Base-by-base conservation (phyloP, 2,797 vertebrate species). In the Buphagus erythrorhynchus region DNA sequence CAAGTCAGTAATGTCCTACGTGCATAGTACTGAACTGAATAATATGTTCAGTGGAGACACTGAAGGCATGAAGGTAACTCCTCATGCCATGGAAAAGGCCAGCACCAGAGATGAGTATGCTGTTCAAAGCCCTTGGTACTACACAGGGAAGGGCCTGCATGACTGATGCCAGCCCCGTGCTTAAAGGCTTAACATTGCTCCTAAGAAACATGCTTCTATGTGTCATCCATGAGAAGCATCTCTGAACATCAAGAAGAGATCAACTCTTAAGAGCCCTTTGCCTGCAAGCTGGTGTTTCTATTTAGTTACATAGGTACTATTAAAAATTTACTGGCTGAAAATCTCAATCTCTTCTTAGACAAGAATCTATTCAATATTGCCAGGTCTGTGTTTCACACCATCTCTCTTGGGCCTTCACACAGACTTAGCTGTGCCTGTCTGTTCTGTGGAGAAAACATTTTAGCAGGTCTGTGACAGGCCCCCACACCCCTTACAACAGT, bases 231-330 rank as follows among this genome's bases (percentile, higher is more conserved):
- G 29, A 68, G 54, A 48, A 65, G 24, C 43, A 49, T 46, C 48
- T 88, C 40, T 66, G 55, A 85, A 82, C 12, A 67, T 66, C 46
- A 76, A 76, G 54, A 89, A 62, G 59, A 79, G 51, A 87, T 76
- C 35, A 67, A 16, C 73, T 71, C 83, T 88, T 90, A 90, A 95
- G 85, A 94, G 67, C 21, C n/a, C 28, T 88, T 87, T 87, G 63
- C 76, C 67, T 79, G 55, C 43, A 84, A 92, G 71, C 51, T 67
- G 93, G 0, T 43, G 8, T 88, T 92, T 81, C 91, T 94, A 5
- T 88, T 84, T 81, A 45, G 69, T 84, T 86, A 33, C 24, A 42
- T 1, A 73, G 66, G 38, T 81, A 52, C 24, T 66, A 63, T 75
- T 93, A 63, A 88, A 88, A 84, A 76, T 79, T 3, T 59, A 76